Evolutionary conservation across 92 coral and sea anemone genomes (phyloP).

Genomic region (Zoanthus sociatus): DNA sequence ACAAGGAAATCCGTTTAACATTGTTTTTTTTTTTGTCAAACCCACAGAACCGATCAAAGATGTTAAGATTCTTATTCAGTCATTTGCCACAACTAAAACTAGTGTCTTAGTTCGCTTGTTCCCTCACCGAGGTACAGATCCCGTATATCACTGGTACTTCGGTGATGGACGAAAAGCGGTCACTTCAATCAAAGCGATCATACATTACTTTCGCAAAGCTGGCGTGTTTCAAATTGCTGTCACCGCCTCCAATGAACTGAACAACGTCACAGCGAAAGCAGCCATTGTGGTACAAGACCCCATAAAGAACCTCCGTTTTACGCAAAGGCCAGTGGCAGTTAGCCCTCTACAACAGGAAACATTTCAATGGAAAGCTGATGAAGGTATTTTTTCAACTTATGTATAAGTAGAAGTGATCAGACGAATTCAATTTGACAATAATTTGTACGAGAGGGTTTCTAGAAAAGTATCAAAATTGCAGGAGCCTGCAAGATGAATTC

Average conservation of each 20-base stretch:
- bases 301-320: constrained; percentile 44
- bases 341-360: constrained; percentile 45
- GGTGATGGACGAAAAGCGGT: constrained; percentile 60
- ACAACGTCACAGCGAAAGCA: constrained; percentile 52
- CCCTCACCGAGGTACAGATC: constrained; percentile 67
- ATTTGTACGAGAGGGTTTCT: too few relatives aligned
- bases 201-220: constrained; percentile 54
- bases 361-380: constrained; percentile 18
- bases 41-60: constrained; percentile 43
- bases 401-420: too few relatives aligned
- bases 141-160: constrained; percentile 70
- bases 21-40: background rate
- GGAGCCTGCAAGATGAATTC: too few relatives aligned
- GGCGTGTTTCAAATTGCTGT: constrained; percentile 70
- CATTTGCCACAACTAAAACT: constrained; percentile 1
- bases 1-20: background rate
- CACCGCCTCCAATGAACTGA: constrained; percentile 64
- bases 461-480: too few relatives aligned
- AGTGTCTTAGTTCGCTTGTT: constrained; percentile 43
- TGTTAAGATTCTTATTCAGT: constrained; percentile 22
- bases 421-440: too few relatives aligned
- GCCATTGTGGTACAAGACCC: constrained; percentile 63
- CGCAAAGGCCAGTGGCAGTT: constrained; percentile 43
- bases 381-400: background rate
- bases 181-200: constrained; percentile 7